Percentiles rank a stretch among this genome's conserved stretches.
phyloP scores from a whole-genome alignment of 2,797 vertebrate species.

The Hydrocynus forskahlii region DNA sequence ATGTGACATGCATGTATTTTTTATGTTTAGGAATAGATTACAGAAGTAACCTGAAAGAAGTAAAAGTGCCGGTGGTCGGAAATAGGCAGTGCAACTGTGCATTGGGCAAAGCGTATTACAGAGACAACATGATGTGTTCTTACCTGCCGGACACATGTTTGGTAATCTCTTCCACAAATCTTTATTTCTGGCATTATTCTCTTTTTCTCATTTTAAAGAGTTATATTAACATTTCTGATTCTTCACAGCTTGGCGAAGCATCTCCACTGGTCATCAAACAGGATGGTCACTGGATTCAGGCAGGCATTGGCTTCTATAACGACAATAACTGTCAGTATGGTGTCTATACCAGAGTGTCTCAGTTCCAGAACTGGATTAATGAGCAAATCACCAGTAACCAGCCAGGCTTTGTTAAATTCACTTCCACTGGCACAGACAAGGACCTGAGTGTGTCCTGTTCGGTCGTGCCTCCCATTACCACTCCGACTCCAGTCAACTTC shows the following conservation, averaged over 20 bases:
- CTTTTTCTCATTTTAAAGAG: background rate
- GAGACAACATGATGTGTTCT: constrained; percentile 67
- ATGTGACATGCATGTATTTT: too few species aligned
- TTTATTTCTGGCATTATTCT: background rate
- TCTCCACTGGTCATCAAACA: constrained; percentile 53
- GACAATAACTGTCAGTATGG: too few species aligned
- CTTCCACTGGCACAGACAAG: constrained; percentile 50
- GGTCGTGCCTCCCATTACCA: constrained; percentile 8
- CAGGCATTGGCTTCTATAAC: constrained; percentile 50
- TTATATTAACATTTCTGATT: too few species aligned
- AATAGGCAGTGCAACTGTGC: constrained; percentile 59
- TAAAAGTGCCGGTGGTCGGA: constrained; percentile 25
- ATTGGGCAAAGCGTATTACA: too few species aligned
- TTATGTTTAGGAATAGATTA: too few species aligned
- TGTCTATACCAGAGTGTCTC: constrained; percentile 62
- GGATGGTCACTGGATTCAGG: constrained; percentile 47
- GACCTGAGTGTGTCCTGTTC: constrained; percentile 60
- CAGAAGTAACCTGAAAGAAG: too few species aligned
- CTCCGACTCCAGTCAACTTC: background rate
- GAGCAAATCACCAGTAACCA: background rate
- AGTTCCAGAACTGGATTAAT: constrained; percentile 65
- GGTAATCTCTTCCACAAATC: constrained; percentile 50
- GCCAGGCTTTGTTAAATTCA: constrained; percentile 56
- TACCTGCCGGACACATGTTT: constrained; percentile 60
- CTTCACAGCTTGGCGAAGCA: constrained; percentile 63